Conservation (phyloP, 2,797 vertebrate species). For the Hydrophis major region DNA sequence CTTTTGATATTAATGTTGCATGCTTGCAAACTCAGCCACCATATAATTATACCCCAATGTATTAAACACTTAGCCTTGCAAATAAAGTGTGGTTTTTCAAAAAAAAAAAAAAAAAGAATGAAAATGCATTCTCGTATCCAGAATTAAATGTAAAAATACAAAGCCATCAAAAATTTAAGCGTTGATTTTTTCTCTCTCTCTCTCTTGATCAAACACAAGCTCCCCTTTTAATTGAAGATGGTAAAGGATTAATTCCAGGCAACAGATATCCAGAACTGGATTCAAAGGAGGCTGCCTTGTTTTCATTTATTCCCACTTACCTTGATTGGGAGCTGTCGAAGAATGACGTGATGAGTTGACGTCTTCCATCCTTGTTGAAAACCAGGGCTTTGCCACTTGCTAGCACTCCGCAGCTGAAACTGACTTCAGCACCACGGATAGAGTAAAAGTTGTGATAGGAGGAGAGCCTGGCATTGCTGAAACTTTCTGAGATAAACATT, state of each 20-base stretch:
- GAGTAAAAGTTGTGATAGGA: constrained; percentile 98
- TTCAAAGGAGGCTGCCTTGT: background rate
- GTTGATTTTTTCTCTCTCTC: background rate
- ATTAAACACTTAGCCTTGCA: constrained; percentile 39
- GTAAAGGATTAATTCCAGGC: background rate
- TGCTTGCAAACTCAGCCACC: constrained; percentile 55
- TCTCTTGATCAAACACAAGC: background rate
- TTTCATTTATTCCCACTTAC: constrained; percentile 65
- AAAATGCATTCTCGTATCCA: background rate
- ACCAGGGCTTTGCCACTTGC: constrained; percentile 97
- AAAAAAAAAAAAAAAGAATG: background rate
- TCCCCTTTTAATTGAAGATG: background rate
- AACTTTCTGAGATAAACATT: constrained; percentile 93
- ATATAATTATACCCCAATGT: constrained; percentile 46
- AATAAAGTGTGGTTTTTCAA: constrained; percentile 12
- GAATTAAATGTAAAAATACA: constrained; percentile 1
- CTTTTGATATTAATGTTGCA: constrained; percentile 71
- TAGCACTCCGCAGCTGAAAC: constrained; percentile 94
- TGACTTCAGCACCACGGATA: constrained; percentile 94
- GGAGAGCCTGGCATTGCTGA: constrained; percentile 88
- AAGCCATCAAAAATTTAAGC: background rate
- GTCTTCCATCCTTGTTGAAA: constrained; percentile 92
- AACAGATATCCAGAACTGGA: background rate
- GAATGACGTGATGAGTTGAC: constrained; percentile 90
- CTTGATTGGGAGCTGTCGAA: constrained; percentile 97